Percentiles rank a stretch among this genome's conserved stretches.
Evolutionary conservation across 2,797 vertebrate species (phyloP).

Genomic region (Pachyuromys duprasi): DNA sequence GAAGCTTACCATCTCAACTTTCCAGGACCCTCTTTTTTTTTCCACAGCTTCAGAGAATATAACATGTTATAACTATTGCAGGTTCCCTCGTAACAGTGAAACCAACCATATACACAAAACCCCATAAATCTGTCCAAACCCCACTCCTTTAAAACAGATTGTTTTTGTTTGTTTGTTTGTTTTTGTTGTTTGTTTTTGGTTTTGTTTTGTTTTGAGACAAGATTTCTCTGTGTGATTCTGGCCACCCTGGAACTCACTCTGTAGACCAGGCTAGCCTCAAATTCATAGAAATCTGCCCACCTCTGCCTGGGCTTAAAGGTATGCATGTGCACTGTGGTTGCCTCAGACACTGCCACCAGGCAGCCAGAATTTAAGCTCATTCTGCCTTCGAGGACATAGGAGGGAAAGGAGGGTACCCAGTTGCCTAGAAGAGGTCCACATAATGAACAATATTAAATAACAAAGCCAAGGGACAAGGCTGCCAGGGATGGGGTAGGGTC

Average conservation of each 20-base stretch:
- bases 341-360: neutral
- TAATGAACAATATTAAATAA: neutral
- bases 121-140: neutral
- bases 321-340: too few relatives aligned
- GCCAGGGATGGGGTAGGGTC: neutral
- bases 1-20: neutral
- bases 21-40: neutral
- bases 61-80: neutral
- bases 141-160: neutral
- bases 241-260: neutral
- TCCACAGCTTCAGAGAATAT: conserved; percentile 8
- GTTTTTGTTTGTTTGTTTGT: neutral
- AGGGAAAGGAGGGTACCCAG: neutral
- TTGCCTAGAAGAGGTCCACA: neutral
- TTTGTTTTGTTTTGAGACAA: neutral
- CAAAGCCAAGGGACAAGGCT: neutral
- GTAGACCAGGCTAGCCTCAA: neutral
- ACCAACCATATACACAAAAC: neutral
- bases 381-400: neutral
- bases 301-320: neutral
- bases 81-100: neutral
- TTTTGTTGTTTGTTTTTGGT: neutral
- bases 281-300: neutral
- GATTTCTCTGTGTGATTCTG: neutral
- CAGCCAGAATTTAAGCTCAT: neutral